These are phyloP conservation scores for Semicossyphus pulcher DNA, from an alignment of 2,113 vertebrate species.

Conservation along the genomic window DNA sequence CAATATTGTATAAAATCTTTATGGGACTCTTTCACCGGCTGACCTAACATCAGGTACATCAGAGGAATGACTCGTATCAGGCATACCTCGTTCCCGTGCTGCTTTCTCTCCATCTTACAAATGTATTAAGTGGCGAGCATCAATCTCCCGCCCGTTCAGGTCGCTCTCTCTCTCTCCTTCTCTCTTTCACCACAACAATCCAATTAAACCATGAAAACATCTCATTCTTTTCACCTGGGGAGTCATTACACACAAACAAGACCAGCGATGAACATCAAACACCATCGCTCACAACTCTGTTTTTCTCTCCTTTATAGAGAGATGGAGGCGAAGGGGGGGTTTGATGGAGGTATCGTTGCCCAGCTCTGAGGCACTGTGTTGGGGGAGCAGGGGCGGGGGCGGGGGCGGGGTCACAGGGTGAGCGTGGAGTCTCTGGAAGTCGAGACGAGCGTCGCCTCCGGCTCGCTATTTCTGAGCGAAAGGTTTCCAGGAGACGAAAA, in stretches of 20 bases:
- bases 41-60: background rate
- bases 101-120: constrained; percentile 3
- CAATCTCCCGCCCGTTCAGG: background rate
- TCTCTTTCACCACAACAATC: constrained; percentile 31
- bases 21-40: background rate
- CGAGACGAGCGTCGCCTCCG: constrained; percentile 34
- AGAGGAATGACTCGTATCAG: background rate
- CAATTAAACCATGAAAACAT: constrained; percentile 47
- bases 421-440: constrained; percentile 22
- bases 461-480: constrained; percentile 53
- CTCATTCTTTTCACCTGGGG: constrained; percentile 30
- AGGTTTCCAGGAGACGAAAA: constrained; percentile 68
- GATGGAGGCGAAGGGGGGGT: background rate
- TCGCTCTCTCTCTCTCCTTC: background rate
- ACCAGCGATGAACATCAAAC: constrained; percentile 43
- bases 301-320: constrained; percentile 13
- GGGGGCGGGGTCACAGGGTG: constrained; percentile 2
- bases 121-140: background rate
- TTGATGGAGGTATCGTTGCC: constrained; percentile 3
- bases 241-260: constrained; percentile 53
- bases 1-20: too few relatives aligned
- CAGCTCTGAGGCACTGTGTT: constrained; percentile 21
- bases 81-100: background rate
- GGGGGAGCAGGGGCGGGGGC: background rate
- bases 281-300: constrained; percentile 8